A percentile compares a stretch with the other conserved stretches of the same genome.
Conservation (phyloP, 1,140 invertebrate genomes). For the Heliconius hermathena region DNA sequence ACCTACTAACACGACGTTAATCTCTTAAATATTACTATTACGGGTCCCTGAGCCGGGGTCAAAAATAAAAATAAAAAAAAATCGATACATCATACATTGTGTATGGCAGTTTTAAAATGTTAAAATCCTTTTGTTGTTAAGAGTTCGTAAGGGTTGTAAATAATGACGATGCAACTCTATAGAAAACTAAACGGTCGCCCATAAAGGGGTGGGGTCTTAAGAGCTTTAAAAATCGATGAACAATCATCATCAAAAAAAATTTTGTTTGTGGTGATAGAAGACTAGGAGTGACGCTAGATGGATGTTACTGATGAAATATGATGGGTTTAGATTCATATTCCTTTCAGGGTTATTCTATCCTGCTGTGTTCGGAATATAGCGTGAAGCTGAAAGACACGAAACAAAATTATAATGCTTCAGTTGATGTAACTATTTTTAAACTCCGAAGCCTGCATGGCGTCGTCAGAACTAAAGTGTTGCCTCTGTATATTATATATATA, state of each 20-base stretch:
- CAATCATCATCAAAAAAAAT: not conserved
- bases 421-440: no score
- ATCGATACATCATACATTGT: conserved; percentile 70
- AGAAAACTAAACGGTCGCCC: conserved; percentile 67
- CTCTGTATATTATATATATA: no score
- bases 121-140: conserved; percentile 76
- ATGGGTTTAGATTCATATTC: not conserved
- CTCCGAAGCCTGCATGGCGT: no score
- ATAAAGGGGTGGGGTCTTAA: conserved; percentile 51
- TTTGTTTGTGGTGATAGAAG: not conserved
- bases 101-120: conserved; percentile 72
- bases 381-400: no score
- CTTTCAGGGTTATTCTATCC: no score
- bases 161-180: conserved; percentile 76
- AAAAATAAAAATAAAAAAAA: conserved; percentile 50
- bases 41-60: conserved; percentile 60
- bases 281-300: no score
- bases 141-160: conserved; percentile 78
- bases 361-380: no score
- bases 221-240: conserved; percentile 38
- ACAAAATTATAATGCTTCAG: no score
- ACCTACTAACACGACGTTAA: conserved; percentile 70
- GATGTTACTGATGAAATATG: no score
- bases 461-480: no score
- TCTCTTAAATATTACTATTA: conserved; percentile 79